phyloP scores from a whole-genome alignment of 2,113 vertebrate species.

The Hippocampus barbouri region DNA sequence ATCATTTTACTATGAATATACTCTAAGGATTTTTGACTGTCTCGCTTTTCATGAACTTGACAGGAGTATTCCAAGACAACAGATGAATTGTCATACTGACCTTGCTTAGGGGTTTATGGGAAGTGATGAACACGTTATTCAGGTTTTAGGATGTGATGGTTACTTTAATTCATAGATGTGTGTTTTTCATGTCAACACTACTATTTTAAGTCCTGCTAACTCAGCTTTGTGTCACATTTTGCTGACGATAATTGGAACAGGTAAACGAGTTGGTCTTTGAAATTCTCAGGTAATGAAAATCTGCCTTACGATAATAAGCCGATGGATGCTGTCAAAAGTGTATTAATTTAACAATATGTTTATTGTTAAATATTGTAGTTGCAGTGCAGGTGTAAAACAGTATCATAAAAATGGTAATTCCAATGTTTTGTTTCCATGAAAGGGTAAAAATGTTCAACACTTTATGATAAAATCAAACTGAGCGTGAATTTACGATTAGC shows the following conservation, averaged over 20 bases:
- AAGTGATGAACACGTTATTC: conserved; percentile 31
- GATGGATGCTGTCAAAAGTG: not conserved
- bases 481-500: not conserved
- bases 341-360: not conserved
- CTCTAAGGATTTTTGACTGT: conserved; percentile 23
- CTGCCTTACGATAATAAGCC: conserved; percentile 1
- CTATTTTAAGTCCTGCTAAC: conserved; percentile 15
- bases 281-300: conserved; percentile 64
- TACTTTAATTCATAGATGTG: conserved; percentile 1
- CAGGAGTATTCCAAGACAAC: conserved; percentile 6
- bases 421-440: not conserved
- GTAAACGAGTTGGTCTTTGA: conserved; percentile 26
- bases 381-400: not conserved
- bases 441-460: no score
- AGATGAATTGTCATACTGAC: conserved; percentile 22
- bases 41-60: conserved; percentile 4
- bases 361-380: not conserved
- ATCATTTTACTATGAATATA: conserved; percentile 23
- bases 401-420: not conserved
- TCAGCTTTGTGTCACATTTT: conserved; percentile 14
- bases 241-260: conserved; percentile 21
- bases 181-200: conserved; percentile 17
- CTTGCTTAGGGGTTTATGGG: conserved; percentile 12
- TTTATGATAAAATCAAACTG: not conserved
- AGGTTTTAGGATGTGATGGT: conserved; percentile 21